Percentiles rank a stretch among this genome's conserved stretches.
Conservation (phyloP, 1,140 invertebrate species). For the Diabrotica undecimpunctata region DNA sequence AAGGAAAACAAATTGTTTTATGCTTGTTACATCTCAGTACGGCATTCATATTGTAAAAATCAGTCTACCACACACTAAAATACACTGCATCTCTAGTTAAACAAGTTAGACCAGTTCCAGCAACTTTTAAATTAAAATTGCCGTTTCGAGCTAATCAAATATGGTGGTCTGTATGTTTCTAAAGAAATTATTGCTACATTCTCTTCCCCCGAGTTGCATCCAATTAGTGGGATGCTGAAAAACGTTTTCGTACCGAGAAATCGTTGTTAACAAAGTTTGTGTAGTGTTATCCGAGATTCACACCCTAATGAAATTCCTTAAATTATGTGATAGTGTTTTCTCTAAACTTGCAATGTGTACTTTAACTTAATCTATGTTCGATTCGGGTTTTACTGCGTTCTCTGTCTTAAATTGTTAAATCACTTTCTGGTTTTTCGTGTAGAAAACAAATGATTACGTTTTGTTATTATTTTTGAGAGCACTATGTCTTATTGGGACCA, state of each 20-base stretch:
- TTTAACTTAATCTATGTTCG: neutral
- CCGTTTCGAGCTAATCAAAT: too few relatives aligned
- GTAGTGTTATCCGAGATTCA: constrained; percentile 2
- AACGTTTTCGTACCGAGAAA: neutral
- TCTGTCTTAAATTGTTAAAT: neutral
- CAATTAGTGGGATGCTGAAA: neutral
- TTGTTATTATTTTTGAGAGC: too few relatives aligned
- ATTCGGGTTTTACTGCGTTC: neutral
- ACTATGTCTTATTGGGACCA: too few relatives aligned
- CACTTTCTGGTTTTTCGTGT: too few relatives aligned
- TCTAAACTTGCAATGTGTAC: neutral
- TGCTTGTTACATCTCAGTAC: too few relatives aligned
- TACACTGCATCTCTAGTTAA: too few relatives aligned
- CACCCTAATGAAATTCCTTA: neutral
- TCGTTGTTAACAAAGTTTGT: neutral
- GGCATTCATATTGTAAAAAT: too few relatives aligned
- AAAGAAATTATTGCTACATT: neutral
- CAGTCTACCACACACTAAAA: too few relatives aligned
- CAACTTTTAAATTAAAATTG: too few relatives aligned
- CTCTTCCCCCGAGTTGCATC: neutral
- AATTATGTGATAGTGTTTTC: constrained; percentile 1
- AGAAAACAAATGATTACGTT: too few relatives aligned
- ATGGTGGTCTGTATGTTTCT: neutral
- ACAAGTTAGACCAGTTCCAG: too few relatives aligned
- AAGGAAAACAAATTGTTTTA: too few relatives aligned